Base-by-base conservation (phyloP, 2,797 vertebrate genomes). In the Cossypha polioptera region DNA sequence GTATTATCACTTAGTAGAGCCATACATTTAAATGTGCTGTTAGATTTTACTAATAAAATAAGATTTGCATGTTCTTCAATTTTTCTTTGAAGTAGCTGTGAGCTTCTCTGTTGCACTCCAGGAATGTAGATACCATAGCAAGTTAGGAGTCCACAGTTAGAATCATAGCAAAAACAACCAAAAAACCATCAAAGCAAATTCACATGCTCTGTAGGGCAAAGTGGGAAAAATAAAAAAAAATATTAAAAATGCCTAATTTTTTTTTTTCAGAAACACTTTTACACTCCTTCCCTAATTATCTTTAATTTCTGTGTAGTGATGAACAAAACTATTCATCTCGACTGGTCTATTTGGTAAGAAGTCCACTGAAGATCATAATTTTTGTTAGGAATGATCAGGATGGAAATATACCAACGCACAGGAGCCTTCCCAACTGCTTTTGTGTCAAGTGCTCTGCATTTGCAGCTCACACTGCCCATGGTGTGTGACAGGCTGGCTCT, bases 71-170 rank as follows among this genome's bases (percentile, higher is more conserved):
- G 36, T 74, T 84, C 40, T 86, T 90, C 42, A 75, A 8, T 69
- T 95, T 89, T 86, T 87, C 81, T 62, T 93, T 93, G 68, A 95
- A 88, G 86, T 53, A 73, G 28, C 51, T 91, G 43, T 73, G 45
- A 88, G 51, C 6, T 93, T 88, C 68, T 81, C 45, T 83, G 47
- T 35, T 33, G 55, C n/a, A 74, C 29, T 92, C 61, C 17, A 83
- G 35, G 53, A 92, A 33, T 75, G 29, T 43, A 31, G 26, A 43
- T 51, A 82, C 7, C 9, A 3, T 7, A 79, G 47, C 15, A 88
- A 67, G 20, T 11, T 35, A 66, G 68, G 35, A 53, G 12, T 50
- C 24, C 42, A 35, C 10, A 65, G 47, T 50, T 66, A 51, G 51
- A 75, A 77, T 38, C 59, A 29, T 5, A 65, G 35, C 3, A 2